Evolutionary conservation across 1,140 invertebrate species (phyloP), one percentile per base, ranked within the genome.

Genomic region (Bradysia coprophila): DNA sequence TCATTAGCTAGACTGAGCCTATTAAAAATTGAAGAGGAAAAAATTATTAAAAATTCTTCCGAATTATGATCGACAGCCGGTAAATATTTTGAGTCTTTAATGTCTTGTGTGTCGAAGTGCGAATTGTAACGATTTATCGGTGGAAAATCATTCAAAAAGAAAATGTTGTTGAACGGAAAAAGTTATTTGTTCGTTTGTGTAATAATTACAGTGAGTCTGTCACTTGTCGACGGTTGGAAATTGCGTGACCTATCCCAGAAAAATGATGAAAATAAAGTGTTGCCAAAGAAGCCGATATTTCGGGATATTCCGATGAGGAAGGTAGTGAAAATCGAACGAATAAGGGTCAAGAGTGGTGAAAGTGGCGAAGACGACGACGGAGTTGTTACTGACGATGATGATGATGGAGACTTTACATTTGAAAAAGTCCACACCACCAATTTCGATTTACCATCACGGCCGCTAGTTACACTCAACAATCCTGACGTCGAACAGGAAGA

Each of bases 351-450:
- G 13, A 47, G 15, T 24, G 44, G 11, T 18, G 38, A 38, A 4
- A 40, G 46, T 11, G 34, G 47, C 3, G 40, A 44, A 15, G 43
- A 47, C 23, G 43, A 49, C 10, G 31, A 43, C 1, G 45, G 47
- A 28, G 44, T 19, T 4, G 40, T 39, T 9, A 38, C 22, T 19
- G 43, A 38, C 22, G 41, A 41, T 20, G 45, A 48, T 42, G 46
- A 41, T 31, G 43, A 44, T 19, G 45, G 39, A n/a, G 38, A 45
- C 42, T 28, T 28, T 28, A 13, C 13, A 28, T 28, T 28, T 28
- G 24, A 28, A 13, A 28, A 28, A 13, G 24, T 28, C 6, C 24
- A 13, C 6, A 8, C 34, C n/a, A 8, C 21, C 16, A 6, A 23
- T 43, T 11, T 38, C 22, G 11, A 23, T 31, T 36, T 13, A 36